phyloP scores from a whole-genome alignment of 2,113 vertebrate species.

The Illadopsis cleaveri region DNA sequence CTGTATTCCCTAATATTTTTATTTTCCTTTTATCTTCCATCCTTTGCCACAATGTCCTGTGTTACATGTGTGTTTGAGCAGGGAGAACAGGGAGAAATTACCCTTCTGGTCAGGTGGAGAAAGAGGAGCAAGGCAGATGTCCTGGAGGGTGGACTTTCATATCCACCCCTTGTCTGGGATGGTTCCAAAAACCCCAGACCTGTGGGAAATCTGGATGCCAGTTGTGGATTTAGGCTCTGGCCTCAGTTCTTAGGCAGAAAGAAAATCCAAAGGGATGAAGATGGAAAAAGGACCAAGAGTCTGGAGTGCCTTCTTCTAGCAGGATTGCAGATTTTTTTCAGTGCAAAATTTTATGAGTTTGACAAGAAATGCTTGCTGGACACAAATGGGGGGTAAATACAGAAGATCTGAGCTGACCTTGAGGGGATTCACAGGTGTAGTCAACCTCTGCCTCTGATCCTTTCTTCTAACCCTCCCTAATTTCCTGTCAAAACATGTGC shows the following conservation, averaged over 20 bases:
- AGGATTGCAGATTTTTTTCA: background rate
- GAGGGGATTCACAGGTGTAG: background rate
- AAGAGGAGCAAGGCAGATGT: background rate
- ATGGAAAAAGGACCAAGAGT: background rate
- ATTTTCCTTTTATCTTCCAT: background rate
- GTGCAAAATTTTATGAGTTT: background rate
- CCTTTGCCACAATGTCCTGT: background rate
- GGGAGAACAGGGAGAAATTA: background rate
- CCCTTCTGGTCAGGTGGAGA: background rate
- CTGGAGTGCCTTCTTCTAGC: background rate
- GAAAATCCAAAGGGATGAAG: background rate
- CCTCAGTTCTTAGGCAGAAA: background rate
- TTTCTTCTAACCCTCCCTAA: background rate
- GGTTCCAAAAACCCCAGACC: background rate
- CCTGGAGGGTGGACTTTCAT: background rate
- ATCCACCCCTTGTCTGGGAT: background rate
- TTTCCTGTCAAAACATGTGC: constrained; percentile 14
- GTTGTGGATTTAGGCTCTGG: background rate
- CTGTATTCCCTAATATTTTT: background rate
- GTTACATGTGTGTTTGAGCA: background rate
- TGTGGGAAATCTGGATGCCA: background rate
- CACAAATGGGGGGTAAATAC: background rate
- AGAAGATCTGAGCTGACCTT: background rate
- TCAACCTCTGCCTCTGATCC: background rate
- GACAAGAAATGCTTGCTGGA: background rate